These are phyloP conservation scores for Notospermus geniculatus DNA, from an alignment of 1,140 invertebrate genomes.

Conservation along the genomic window DNA sequence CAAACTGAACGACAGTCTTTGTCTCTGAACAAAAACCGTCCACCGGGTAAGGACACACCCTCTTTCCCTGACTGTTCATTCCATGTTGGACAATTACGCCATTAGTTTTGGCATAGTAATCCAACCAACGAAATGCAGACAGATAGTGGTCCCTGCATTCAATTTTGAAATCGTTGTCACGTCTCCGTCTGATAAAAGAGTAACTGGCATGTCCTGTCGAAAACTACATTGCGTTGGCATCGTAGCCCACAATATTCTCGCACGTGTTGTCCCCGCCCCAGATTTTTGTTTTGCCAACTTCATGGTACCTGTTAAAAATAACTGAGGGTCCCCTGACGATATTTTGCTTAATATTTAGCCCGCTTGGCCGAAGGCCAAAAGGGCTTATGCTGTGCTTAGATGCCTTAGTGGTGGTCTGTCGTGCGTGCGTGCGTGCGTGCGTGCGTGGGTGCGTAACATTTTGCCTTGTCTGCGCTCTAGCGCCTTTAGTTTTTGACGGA, in stretches of 20 bases:
- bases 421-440: too few relatives aligned
- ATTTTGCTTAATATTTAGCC: slow-evolving; percentile 17
- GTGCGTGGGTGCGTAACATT: too few relatives aligned
- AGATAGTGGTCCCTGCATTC: slow-evolving; percentile 11
- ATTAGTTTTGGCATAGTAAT: slow-evolving; percentile 4
- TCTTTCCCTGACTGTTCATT: neutral
- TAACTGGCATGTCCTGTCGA: slow-evolving; percentile 22
- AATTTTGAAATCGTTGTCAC: slow-evolving; percentile 8
- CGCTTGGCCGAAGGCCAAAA: too few relatives aligned
- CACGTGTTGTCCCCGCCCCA: slow-evolving; percentile 1
- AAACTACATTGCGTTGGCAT: slow-evolving; percentile 25
- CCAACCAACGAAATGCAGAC: slow-evolving; percentile 6
- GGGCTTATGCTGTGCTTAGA: too few relatives aligned
- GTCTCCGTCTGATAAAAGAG: slow-evolving; percentile 5
- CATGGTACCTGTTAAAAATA: slow-evolving; percentile 26
- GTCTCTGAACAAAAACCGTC: too few relatives aligned
- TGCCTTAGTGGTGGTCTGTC: too few relatives aligned
- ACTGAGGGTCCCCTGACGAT: slow-evolving; percentile 25
- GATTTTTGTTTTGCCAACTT: slow-evolving; percentile 20
- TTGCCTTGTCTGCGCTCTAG: too few relatives aligned
- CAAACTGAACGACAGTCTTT: too few relatives aligned
- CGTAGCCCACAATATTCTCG: slow-evolving; percentile 19
- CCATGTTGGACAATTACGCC: neutral
- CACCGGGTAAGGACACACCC: too few relatives aligned
- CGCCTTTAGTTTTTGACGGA: too few relatives aligned